phyloP scores from a whole-genome alignment of 2,113 vertebrate species.

The Polypterus bichir region DNA sequence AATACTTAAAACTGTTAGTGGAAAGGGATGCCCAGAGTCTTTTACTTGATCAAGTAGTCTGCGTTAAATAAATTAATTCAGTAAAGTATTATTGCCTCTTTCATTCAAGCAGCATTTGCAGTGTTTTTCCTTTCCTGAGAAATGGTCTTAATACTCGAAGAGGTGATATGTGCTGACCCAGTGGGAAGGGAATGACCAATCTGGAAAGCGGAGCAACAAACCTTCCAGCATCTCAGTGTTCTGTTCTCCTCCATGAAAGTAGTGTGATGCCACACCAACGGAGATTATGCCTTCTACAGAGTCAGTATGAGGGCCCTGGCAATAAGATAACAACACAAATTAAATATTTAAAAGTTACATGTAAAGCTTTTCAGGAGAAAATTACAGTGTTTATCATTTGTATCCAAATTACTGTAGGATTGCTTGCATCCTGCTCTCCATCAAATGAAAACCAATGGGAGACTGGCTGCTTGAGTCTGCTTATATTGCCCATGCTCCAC shows the following conservation, averaged over 20 bases:
- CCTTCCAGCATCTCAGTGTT: conserved; percentile 54
- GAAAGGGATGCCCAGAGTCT: no score
- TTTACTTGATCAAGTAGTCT: no score
- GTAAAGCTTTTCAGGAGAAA: no score
- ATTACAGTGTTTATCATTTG: no score
- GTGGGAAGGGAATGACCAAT: conserved; percentile 74
- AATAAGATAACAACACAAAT: background rate
- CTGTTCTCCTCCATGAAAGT: conserved; percentile 73
- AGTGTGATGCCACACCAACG: conserved; percentile 73
- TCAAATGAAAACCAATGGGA: no score
- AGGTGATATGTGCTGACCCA: conserved; percentile 89
- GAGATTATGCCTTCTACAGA: conserved; percentile 63
- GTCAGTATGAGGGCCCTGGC: conserved; percentile 41
- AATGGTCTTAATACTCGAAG: conserved; percentile 52
- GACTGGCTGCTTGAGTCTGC: no score
- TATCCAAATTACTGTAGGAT: no score
- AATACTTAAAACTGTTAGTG: no score
- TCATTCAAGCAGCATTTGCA: background rate
- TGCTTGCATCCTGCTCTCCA: no score
- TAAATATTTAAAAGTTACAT: no score
- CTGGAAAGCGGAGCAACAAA: conserved; percentile 62
- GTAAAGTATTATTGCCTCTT: background rate
- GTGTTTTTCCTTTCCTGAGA: background rate
- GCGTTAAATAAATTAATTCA: no score
- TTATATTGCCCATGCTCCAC: no score